Conservation (phyloP, 92 coral and sea anemone genomes). For the Porites evermanni region DNA sequence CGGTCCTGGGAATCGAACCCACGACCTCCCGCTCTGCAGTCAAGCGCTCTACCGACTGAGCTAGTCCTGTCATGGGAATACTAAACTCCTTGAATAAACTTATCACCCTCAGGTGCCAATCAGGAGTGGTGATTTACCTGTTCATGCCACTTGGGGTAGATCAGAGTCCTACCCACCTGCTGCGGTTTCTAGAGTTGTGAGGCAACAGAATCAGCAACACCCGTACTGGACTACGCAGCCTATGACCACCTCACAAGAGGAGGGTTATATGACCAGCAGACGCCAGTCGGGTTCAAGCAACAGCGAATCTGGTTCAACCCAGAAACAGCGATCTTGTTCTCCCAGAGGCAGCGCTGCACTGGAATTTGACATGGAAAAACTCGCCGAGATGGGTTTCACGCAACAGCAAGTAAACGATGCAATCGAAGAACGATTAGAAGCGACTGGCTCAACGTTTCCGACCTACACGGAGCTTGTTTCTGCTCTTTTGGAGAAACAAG, state of each 20-base stretch:
- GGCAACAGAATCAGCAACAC: conserved; percentile 5
- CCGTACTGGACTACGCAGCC: conserved; percentile 23
- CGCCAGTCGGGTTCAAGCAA: conserved; percentile 1
- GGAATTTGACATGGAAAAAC: conserved; percentile 37
- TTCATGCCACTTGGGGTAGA: conserved; percentile 16
- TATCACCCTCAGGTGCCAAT: conserved; percentile 14
- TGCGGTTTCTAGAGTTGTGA: background rate
- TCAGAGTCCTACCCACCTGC: conserved; percentile 6
- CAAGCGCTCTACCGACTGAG: no score
- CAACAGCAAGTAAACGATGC: conserved; percentile 73
- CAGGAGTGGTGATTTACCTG: conserved; percentile 8
- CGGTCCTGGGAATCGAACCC: no score
- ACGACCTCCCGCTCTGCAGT: no score
- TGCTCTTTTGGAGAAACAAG: conserved; percentile 67
- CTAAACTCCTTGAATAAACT: no score
- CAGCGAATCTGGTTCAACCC: conserved; percentile 10
- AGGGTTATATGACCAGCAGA: conserved; percentile 13
- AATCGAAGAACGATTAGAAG: conserved; percentile 44
- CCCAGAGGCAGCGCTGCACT: conserved; percentile 41
- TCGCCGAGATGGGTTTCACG: conserved; percentile 77
- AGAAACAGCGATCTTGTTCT: conserved; percentile 8
- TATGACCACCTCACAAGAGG: conserved; percentile 2
- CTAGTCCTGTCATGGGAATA: no score
- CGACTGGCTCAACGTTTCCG: conserved; percentile 61
- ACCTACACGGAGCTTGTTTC: conserved; percentile 68